phyloP scores from a whole-genome alignment of 2,113 vertebrate species.

The Chaetura pelagica region DNA sequence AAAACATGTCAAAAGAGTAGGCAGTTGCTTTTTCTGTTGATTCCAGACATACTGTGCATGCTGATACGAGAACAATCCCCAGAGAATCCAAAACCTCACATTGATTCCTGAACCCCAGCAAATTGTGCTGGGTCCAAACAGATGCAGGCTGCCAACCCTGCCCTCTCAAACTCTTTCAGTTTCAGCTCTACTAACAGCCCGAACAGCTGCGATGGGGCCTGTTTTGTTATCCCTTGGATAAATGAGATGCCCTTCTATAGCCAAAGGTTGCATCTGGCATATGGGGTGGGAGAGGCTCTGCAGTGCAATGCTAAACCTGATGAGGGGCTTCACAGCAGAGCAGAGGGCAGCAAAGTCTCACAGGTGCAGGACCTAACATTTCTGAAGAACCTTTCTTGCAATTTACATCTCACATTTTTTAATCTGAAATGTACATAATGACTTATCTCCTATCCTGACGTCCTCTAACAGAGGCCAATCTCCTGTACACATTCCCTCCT shows the following conservation, averaged over 20 bases:
- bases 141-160: background rate
- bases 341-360: background rate
- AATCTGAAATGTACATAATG: too few species aligned
- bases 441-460: too few species aligned
- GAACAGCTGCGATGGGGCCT: background rate
- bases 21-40: background rate
- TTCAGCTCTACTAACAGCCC: background rate
- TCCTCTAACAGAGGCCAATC: background rate
- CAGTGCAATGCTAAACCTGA: background rate
- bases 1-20: background rate
- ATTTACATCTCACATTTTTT: background rate
- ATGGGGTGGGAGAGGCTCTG: background rate
- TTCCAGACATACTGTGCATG: background rate
- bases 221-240: background rate
- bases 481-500: background rate
- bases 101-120: background rate
- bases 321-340: background rate
- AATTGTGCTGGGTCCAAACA: background rate
- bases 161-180: background rate
- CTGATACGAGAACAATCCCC: background rate
- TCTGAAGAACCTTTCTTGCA: background rate
- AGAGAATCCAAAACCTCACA: background rate
- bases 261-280: background rate
- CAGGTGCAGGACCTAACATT: background rate
- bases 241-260: background rate